Conservation (phyloP, 1,140 invertebrate species). For the Trachelipus rathkii region DNA sequence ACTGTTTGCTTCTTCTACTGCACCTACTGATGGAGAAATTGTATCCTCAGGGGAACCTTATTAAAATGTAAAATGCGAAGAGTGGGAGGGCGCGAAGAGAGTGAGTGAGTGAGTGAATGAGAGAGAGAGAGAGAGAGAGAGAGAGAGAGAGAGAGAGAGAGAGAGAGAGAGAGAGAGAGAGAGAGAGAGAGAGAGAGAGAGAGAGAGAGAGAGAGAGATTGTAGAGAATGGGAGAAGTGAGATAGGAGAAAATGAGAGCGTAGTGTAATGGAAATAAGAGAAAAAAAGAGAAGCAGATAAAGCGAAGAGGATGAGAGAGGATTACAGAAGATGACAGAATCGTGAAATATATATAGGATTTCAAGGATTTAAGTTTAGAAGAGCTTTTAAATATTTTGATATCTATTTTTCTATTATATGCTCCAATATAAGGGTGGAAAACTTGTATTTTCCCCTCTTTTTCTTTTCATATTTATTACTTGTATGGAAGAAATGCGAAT, state of each 20-base stretch:
- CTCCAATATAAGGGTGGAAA: background rate
- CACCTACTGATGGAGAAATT: constrained; percentile 4
- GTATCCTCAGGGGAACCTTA: constrained; percentile 4
- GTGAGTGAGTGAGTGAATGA: background rate
- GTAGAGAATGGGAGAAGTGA: background rate
- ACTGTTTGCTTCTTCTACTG: background rate
- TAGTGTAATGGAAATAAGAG: background rate
- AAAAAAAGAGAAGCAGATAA: background rate
- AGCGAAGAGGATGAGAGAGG: constrained; percentile 5
- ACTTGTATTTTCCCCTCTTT: too few relatives aligned
- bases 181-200: background rate
- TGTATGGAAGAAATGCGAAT: too few relatives aligned
- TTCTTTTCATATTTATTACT: too few relatives aligned
- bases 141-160: constrained; percentile 2
- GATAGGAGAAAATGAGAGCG: too few relatives aligned
- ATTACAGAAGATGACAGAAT: constrained; percentile 13
- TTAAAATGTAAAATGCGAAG: constrained; percentile 9
- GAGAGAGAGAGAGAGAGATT: background rate
- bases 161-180: background rate
- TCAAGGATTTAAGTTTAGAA: constrained; percentile 8
- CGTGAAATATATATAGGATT: constrained; percentile 13
- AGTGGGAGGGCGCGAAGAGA: background rate
- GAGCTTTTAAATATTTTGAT: constrained; percentile 12
- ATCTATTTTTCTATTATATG: constrained; percentile 12
- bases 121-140: background rate